phyloP scores from a whole-genome alignment of 2,113 vertebrate genomes.

The Cyprinus carpio region DNA sequence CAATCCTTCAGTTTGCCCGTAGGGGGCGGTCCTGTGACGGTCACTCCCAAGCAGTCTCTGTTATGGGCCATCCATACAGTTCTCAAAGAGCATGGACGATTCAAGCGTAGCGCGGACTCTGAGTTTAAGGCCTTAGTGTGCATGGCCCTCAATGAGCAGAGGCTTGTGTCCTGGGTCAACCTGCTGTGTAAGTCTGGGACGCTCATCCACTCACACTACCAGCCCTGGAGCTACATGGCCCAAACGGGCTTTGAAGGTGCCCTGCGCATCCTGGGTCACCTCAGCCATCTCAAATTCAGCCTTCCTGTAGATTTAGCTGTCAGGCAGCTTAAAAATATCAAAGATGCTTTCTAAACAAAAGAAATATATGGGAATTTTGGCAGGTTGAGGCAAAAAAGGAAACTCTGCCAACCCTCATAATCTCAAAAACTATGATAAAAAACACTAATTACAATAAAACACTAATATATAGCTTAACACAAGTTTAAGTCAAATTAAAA shows the following conservation, averaged over 20 bases:
- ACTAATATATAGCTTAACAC: too few relatives aligned
- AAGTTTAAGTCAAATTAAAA: too few relatives aligned
- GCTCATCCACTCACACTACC: conserved; percentile 89
- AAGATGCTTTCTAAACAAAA: conserved; percentile 89
- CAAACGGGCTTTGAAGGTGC: conserved; percentile 93
- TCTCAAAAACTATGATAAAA: neutral
- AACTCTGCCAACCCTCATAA: neutral
- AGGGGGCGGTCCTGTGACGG: conserved; percentile 66
- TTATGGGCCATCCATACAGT: conserved; percentile 91
- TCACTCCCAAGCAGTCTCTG: conserved; percentile 94
- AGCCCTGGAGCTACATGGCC: conserved; percentile 97
- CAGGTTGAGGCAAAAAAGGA: neutral
- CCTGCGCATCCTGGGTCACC: conserved; percentile 88
- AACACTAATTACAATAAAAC: too few relatives aligned
- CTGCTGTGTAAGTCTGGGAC: conserved; percentile 91
- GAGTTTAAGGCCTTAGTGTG: conserved; percentile 96
- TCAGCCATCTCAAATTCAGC: conserved; percentile 90
- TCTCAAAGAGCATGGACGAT: conserved; percentile 88
- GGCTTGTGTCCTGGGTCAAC: conserved; percentile 95
- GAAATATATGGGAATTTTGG: neutral
- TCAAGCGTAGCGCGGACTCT: conserved; percentile 91
- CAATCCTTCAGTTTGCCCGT: conserved; percentile 90
- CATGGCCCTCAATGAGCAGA: conserved; percentile 94
- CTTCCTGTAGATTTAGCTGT: conserved; percentile 95
- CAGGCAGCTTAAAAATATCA: conserved; percentile 96